Conservation (phyloP, 2,888 invertebrate genomes). For the Lottia scabra region DNA sequence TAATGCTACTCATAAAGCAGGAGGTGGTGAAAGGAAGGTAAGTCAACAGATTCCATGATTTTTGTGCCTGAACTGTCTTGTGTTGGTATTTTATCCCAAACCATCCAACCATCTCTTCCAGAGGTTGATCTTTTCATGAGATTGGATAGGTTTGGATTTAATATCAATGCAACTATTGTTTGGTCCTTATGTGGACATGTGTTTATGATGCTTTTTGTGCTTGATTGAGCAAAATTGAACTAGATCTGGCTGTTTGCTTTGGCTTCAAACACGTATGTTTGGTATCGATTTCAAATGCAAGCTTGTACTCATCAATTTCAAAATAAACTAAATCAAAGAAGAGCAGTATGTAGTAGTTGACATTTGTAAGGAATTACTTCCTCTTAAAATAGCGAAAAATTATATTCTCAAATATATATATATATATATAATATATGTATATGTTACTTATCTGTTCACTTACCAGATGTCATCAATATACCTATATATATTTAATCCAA, state of each 20-base stretch:
- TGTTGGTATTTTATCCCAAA: no score
- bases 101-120: no score
- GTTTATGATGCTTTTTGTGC: background rate
- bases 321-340: no score
- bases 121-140: background rate
- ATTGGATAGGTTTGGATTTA: background rate
- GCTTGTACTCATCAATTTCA: no score
- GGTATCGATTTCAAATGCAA: background rate
- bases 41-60: background rate
- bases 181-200: background rate
- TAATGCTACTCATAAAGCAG: slow-evolving; percentile 82
- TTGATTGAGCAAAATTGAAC: background rate
- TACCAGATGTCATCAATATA: no score
- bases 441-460: no score
- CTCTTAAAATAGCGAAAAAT: no score
- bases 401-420: no score
- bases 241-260: background rate
- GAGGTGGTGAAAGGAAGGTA: slow-evolving; percentile 88
- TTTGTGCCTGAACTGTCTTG: background rate
- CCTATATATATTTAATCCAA: no score
- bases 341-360: no score
- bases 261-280: slow-evolving; percentile 1
- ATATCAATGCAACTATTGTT: background rate
- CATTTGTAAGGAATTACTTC: no score
- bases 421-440: no score